Conservation (phyloP, 2,888 invertebrate species). For the Allacma fusca region DNA sequence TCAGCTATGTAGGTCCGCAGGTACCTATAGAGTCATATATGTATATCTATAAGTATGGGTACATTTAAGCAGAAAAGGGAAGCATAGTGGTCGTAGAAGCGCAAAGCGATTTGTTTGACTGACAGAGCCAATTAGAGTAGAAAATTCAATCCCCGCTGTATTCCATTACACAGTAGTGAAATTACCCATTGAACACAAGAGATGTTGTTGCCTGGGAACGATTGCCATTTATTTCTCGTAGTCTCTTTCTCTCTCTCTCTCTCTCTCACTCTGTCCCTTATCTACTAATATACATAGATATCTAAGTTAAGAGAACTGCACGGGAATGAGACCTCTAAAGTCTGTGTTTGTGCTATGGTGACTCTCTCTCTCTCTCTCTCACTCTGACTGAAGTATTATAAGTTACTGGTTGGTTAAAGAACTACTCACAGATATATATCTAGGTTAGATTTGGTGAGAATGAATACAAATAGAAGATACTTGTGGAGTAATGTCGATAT, state of each 20-base stretch:
- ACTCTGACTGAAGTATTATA: neutral
- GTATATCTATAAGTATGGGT: too few relatives aligned
- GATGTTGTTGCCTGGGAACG: slow-evolving; percentile 61
- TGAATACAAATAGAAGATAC: too few relatives aligned
- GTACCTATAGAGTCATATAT: too few relatives aligned
- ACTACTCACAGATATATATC: neutral
- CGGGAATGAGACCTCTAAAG: neutral
- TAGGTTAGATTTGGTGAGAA: too few relatives aligned
- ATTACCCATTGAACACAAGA: slow-evolving; percentile 62
- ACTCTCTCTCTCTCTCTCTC: neutral
- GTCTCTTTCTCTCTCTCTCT: slow-evolving; percentile 6
- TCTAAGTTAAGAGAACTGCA: neutral
- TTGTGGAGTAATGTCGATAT: too few relatives aligned
- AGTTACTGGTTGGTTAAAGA: neutral
- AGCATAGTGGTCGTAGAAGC: slow-evolving; percentile 30
- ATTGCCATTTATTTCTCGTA: slow-evolving; percentile 61
- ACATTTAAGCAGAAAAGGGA: too few relatives aligned
- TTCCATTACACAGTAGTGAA: slow-evolving; percentile 61
- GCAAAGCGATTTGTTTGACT: slow-evolving; percentile 62
- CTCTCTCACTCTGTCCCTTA: neutral
- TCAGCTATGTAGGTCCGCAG: too few relatives aligned
- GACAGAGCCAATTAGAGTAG: slow-evolving; percentile 63
- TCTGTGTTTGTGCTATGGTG: neutral
- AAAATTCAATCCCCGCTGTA: slow-evolving; percentile 62
- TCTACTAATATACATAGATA: neutral